Evolutionary conservation across 2,113 vertebrate species (phyloP).

Genomic region (Eira barbara): DNA sequence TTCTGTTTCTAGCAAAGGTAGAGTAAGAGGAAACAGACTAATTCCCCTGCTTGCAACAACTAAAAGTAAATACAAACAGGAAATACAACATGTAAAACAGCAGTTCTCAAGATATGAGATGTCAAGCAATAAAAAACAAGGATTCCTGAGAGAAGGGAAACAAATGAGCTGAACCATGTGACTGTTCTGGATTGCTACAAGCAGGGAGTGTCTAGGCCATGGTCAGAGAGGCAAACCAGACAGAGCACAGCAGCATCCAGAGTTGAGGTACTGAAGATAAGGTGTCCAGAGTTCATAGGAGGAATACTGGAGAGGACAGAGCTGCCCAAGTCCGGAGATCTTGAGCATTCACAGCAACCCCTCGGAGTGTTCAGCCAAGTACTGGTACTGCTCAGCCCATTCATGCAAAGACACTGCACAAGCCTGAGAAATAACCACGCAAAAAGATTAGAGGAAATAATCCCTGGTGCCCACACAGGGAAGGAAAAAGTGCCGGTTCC

Average conservation of each 20-base stretch:
- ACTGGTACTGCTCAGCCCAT: neutral
- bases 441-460: neutral
- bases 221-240: neutral
- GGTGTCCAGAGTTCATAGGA: rapidly evolving
- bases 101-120: neutral
- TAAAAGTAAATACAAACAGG: neutral
- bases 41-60: neutral
- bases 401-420: neutral
- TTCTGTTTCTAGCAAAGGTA: neutral
- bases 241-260: neutral
- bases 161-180: neutral
- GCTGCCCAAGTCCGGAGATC: neutral
- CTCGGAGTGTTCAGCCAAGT: rapidly evolving
- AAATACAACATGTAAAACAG: neutral
- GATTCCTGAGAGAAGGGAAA: neutral
- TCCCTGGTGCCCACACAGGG: neutral
- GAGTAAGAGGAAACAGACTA: neutral
- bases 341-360: neutral
- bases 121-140: neutral
- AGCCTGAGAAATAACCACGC: neutral
- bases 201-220: neutral
- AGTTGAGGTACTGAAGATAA: neutral
- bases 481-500: neutral
- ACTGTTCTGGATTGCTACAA: neutral
- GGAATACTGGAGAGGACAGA: neutral